Percentiles rank a stretch among this genome's conserved stretches.
Conservation (phyloP, 2,113 vertebrate genomes). For the Microcebus lehilahytsara region DNA sequence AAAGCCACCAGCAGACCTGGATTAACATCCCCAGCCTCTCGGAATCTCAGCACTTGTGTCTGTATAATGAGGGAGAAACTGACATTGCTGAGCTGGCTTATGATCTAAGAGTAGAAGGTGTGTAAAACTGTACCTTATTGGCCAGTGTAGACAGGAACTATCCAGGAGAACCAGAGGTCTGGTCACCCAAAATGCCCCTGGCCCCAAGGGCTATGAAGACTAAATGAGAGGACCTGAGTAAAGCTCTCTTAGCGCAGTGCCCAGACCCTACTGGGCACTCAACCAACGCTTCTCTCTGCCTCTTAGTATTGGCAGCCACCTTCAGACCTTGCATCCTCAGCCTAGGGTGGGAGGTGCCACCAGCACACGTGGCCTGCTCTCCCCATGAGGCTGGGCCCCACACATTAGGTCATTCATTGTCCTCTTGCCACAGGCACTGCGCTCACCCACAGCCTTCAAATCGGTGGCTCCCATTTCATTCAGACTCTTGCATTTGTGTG, state of each 20-base stretch:
- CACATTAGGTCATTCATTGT: accelerated
- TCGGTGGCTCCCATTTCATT: accelerated
- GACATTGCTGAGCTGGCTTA: too few species aligned
- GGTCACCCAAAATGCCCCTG: background rate
- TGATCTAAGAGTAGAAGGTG: too few species aligned
- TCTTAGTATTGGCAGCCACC: background rate
- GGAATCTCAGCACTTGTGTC: background rate
- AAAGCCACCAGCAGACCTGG: background rate
- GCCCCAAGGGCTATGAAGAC: background rate
- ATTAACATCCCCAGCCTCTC: background rate
- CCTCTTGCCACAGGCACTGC: background rate
- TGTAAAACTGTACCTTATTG: accelerated
- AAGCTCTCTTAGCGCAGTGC: accelerated
- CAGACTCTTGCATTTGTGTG: background rate
- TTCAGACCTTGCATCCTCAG: too few species aligned
- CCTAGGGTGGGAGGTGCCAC: background rate
- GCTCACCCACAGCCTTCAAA: background rate
- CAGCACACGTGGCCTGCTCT: background rate
- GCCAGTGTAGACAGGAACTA: background rate
- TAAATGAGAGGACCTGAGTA: accelerated
- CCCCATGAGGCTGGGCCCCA: background rate
- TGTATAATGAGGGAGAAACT: background rate
- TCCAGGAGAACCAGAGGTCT: background rate
- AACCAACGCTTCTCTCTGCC: background rate
- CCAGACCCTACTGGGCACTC: accelerated